Percentiles rank a stretch among this genome's conserved stretches.
These are phyloP conservation scores for Anguilla marmorata DNA, from an alignment of 2,797 vertebrate species.

Conservation along the genomic window DNA sequence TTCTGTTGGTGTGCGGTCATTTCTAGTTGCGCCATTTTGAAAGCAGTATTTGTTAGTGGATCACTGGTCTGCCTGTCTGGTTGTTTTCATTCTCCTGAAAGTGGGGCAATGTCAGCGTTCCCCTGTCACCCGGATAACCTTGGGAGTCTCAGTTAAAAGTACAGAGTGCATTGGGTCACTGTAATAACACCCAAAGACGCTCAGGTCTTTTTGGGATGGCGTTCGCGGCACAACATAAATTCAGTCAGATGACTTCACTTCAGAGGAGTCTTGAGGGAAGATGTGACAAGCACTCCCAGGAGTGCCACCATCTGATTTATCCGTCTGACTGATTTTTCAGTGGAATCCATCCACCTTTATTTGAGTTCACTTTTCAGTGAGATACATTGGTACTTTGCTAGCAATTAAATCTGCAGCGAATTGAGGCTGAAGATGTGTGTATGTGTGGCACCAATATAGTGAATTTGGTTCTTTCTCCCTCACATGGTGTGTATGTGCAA, in stretches of 20 bases:
- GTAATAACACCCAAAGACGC: neutral
- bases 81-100: neutral
- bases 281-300: neutral
- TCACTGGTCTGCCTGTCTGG: neutral
- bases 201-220: neutral
- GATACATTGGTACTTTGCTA: neutral
- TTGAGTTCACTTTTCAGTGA: neutral
- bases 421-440: neutral
- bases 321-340: neutral
- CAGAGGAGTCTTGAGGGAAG: neutral
- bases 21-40: neutral
- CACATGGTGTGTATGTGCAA: neutral
- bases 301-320: neutral
- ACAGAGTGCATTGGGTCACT: neutral
- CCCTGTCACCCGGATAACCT: neutral
- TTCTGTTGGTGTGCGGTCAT: neutral
- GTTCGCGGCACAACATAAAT: neutral
- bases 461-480: neutral
- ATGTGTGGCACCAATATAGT: neutral
- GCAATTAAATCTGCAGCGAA: neutral
- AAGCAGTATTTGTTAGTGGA: neutral
- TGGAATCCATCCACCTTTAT: neutral
- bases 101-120: neutral
- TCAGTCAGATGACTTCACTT: neutral
- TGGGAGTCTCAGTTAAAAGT: neutral